Evolutionary conservation across 2,888 invertebrate species (phyloP).

Genomic region (Pollenia labialis): DNA sequence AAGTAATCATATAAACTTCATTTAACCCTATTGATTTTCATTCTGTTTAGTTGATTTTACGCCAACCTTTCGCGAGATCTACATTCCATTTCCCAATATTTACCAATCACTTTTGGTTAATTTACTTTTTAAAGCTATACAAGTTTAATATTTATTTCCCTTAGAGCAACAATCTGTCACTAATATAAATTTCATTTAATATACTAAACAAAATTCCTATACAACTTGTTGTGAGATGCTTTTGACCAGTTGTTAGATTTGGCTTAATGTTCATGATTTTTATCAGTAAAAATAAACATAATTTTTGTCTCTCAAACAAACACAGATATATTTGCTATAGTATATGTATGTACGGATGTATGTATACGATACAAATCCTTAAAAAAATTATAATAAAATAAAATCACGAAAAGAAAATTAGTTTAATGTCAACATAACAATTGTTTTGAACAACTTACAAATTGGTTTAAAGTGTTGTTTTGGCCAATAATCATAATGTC

Average conservation of each 20-base stretch:
- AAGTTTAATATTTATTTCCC: not conserved
- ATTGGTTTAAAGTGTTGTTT: constrained; percentile 72
- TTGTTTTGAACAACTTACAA: constrained; percentile 72
- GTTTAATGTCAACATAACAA: constrained; percentile 70
- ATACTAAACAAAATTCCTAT: constrained; percentile 4
- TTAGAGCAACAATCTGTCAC: not conserved
- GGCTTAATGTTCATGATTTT: constrained; percentile 44
- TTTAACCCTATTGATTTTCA: too few relatives aligned
- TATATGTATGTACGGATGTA: not conserved
- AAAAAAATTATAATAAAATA: constrained; percentile 39
- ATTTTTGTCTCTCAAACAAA: constrained; percentile 31
- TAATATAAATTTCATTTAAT: constrained; percentile 12
- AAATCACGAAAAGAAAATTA: constrained; percentile 49
- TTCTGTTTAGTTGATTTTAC: too few relatives aligned
- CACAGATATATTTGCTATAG: not conserved
- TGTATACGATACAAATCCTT: not conserved
- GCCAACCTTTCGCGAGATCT: too few relatives aligned
- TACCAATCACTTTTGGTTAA: too few relatives aligned
- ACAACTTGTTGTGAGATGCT: constrained; percentile 5
- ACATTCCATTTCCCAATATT: too few relatives aligned
- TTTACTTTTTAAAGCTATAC: too few relatives aligned
- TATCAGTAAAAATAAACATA: constrained; percentile 40
- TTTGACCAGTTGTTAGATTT: constrained; percentile 46
- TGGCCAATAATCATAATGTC: constrained; percentile 61
- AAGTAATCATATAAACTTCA: too few relatives aligned